phyloP scores from a whole-genome alignment of 2,888 invertebrate species.

The Trichacis sp. region DNA sequence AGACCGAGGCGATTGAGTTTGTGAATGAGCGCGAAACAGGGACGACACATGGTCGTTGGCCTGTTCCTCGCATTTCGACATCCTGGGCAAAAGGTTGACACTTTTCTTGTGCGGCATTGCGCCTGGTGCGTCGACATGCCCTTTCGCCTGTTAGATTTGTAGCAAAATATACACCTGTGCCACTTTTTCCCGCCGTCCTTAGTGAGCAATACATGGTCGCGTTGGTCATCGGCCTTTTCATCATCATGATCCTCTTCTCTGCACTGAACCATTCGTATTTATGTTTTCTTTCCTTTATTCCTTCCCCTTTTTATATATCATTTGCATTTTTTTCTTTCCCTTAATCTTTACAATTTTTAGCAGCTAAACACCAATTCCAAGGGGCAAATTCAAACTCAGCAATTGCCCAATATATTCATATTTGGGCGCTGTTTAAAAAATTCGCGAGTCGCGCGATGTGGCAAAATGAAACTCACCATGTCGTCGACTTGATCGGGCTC shows the following conservation, averaged over 20 bases:
- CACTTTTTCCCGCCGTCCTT: conserved; percentile 34
- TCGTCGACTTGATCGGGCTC: conserved; percentile 49
- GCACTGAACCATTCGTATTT: conserved; percentile 34
- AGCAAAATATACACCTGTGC: conserved; percentile 36
- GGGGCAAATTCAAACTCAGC: too few species aligned
- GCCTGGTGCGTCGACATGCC: conserved; percentile 36
- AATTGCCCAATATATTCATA: too few species aligned
- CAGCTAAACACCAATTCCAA: too few species aligned
- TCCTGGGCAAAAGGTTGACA: conserved; percentile 35
- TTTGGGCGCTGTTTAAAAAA: too few species aligned
- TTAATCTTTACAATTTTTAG: too few species aligned
- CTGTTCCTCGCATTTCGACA: conserved; percentile 33
- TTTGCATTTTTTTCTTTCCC: too few species aligned
- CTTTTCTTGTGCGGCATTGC: conserved; percentile 36
- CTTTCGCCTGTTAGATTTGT: conserved; percentile 29
- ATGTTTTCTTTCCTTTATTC: conserved; percentile 20
- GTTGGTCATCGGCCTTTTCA: conserved; percentile 15
- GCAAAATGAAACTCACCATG: conserved; percentile 49
- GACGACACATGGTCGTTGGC: conserved; percentile 27
- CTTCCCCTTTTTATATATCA: too few species aligned
- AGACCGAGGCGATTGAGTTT: not conserved
- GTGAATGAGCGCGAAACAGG: conserved; percentile 26
- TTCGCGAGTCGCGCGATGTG: too few species aligned
- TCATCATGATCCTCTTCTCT: conserved; percentile 24
- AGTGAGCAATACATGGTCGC: conserved; percentile 26